Base-by-base conservation (phyloP, 2,113 vertebrate species). In the Anthoscopus minutus region DNA sequence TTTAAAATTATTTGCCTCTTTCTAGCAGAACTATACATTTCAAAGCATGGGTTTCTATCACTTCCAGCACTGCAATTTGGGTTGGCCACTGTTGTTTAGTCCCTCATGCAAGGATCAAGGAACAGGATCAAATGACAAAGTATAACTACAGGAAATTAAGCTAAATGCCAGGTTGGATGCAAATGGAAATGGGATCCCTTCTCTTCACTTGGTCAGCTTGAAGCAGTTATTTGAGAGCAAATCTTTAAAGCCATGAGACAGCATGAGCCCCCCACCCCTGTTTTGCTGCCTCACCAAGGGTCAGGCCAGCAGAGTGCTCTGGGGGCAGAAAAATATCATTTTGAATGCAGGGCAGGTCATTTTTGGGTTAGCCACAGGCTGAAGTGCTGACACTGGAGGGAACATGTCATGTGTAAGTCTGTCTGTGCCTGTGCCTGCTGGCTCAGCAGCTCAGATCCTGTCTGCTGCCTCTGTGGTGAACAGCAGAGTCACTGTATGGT, bases 351-450 rank as follows among this genome's bases (percentile, higher is more conserved):
- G 4, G 5, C 38, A 60, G 54, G 54, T 60, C 12, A 35, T 35
- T 50, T 10, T 35, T 30, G 44, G 23, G 44, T 38, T 35, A 67
- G 31, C 45, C 45, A 2, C 1, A 35, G 28, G 38, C n/a, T 33
- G 22, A 70, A 56, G 50, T 1, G 6, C 56, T 82, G 86, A 18
- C 42, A 7, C 21, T 3, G 11, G 3, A 11, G 13, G 13, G 8
- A 44, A 61, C 0, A 0, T 9, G 45, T 21, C 35, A 2, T 6
- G 12, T 17, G 7, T n/a, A 7, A 37, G 23, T n/a, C 2, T 79
- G 25, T 61, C 1, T 81, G 47, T 53, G 61, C 23, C 35, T 51
- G 18, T 42, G 42, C 15, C 42, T 42, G 42, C 10, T 4, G 56
- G 35, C 64, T 53, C n/a, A 35, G 62, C 11, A 9, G 33, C 54